These are phyloP conservation scores for Penaeus japonicus DNA, from an alignment of 1,140 invertebrate species.

Conservation along the genomic window DNA sequence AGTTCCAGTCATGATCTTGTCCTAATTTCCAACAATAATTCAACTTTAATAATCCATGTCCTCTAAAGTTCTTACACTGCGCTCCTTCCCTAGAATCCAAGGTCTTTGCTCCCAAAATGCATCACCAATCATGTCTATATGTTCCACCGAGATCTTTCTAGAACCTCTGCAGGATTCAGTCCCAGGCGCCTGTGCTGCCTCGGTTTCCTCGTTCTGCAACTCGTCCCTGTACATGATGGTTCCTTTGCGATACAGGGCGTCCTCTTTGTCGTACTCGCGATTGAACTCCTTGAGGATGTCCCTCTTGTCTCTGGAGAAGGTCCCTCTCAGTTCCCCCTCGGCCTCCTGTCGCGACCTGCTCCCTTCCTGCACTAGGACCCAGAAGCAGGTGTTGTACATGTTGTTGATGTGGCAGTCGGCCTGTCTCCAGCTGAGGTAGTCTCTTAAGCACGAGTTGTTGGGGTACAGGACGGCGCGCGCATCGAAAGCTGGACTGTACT, in stretches of 20 bases:
- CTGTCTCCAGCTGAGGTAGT: constrained; percentile 96
- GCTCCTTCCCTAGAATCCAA: constrained; percentile 21
- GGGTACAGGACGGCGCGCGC: constrained; percentile 89
- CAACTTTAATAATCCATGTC: neutral
- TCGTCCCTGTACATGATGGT: constrained; percentile 29
- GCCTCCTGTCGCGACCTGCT: constrained; percentile 76
- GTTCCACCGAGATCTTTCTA: constrained; percentile 49
- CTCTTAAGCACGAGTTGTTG: constrained; percentile 82
- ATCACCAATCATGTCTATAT: constrained; percentile 85
- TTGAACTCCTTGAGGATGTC: constrained; percentile 49
- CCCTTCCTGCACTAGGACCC: constrained; percentile 84
- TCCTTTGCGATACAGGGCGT: constrained; percentile 53
- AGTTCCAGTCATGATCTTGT: neutral
- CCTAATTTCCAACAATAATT: neutral
- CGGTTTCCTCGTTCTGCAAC: neutral
- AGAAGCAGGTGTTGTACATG: constrained; percentile 96
- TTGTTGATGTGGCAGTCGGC: constrained; percentile 98
- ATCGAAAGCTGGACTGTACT: constrained; percentile 92
- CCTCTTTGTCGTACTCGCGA: constrained; percentile 43
- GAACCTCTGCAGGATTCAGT: neutral
- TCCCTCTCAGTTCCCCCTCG: constrained; percentile 42
- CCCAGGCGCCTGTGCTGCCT: neutral
- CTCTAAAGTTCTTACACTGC: constrained; percentile 14
- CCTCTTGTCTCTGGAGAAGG: constrained; percentile 52
- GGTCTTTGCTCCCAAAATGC: constrained; percentile 84